phyloP scores from a whole-genome alignment of 1,140 invertebrate genomes.

The Dendrolimus punctatus region DNA sequence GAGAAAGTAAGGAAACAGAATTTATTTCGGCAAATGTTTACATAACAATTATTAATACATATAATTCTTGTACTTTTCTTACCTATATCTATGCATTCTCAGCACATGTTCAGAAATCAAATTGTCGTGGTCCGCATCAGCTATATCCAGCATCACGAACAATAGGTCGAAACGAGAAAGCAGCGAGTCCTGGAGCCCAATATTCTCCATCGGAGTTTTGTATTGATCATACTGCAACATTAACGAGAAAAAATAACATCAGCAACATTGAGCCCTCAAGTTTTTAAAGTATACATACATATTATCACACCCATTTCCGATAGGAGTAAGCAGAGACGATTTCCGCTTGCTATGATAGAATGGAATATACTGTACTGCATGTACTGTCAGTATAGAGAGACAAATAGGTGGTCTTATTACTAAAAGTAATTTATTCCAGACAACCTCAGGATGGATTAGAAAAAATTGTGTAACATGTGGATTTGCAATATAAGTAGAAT shows the following conservation, averaged over 20 bases:
- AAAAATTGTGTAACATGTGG: too few relatives aligned
- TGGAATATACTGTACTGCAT: too few relatives aligned
- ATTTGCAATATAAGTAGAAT: too few relatives aligned
- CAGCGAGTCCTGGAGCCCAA: conserved; percentile 97
- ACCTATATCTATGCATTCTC: conserved; percentile 95
- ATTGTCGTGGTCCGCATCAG: conserved; percentile 92
- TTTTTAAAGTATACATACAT: conserved; percentile 1
- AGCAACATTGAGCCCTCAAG: background rate
- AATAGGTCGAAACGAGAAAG: conserved; percentile 98
- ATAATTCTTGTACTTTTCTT: background rate
- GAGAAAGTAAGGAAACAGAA: too few relatives aligned
- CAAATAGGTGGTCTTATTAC: too few relatives aligned
- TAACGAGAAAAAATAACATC: background rate
- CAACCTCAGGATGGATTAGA: too few relatives aligned
- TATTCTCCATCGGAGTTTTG: conserved; percentile 99
- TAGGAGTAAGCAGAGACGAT: too few relatives aligned
- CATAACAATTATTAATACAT: too few relatives aligned
- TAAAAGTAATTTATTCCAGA: too few relatives aligned
- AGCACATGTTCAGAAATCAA: conserved; percentile 97
- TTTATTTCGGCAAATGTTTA: too few relatives aligned
- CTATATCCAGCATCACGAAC: conserved; percentile 96
- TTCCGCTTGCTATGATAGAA: too few relatives aligned
- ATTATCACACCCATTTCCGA: background rate
- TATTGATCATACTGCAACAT: conserved; percentile 94
- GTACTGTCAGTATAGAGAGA: too few relatives aligned